A percentile compares a stretch with the other conserved stretches of the same genome.
Conservation (phyloP, 2,888 invertebrate genomes). For the Caenorhabditis drosophilae region DNA sequence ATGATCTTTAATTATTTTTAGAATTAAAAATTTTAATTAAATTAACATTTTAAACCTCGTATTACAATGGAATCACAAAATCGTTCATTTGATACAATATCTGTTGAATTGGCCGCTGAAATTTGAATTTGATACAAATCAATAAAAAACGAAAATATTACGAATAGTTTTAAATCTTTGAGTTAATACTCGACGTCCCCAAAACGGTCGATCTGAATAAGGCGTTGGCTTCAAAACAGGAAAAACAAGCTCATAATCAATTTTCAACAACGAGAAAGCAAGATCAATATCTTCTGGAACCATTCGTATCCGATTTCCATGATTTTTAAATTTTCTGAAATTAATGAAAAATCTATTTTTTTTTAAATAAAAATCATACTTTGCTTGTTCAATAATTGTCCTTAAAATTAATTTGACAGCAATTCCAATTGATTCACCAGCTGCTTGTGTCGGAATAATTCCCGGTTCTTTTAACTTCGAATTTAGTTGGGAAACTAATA, state of each 20-base stretch:
- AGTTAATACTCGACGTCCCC: slow-evolving; percentile 11
- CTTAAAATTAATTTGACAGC: slow-evolving; percentile 19
- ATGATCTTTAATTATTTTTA: slow-evolving; percentile 19
- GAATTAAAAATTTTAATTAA: not conserved
- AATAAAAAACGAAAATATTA: no score
- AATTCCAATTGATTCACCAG: slow-evolving; percentile 10
- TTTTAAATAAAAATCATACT: not conserved
- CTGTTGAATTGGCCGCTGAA: slow-evolving; percentile 18
- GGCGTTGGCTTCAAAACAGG: slow-evolving; percentile 6
- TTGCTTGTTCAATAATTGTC: slow-evolving; percentile 16
- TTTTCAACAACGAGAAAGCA: slow-evolving; percentile 4
- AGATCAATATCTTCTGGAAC: slow-evolving; percentile 26
- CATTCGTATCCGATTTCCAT: slow-evolving; percentile 19
- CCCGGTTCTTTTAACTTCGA: no score
- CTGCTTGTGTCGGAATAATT: no score
- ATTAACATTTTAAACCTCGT: not conserved
- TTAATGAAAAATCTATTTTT: not conserved
- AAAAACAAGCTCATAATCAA: slow-evolving; percentile 12
- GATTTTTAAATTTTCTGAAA: slow-evolving; percentile 2
- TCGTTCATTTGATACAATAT: slow-evolving; percentile 10
- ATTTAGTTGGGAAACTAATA: no score
- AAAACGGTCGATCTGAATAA: slow-evolving; percentile 11
- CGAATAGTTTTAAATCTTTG: not conserved
- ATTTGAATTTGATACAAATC: no score
- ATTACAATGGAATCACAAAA: slow-evolving; percentile 22